Conservation (phyloP, 1,140 invertebrate genomes). For the Teleogryllus occipitalis region DNA sequence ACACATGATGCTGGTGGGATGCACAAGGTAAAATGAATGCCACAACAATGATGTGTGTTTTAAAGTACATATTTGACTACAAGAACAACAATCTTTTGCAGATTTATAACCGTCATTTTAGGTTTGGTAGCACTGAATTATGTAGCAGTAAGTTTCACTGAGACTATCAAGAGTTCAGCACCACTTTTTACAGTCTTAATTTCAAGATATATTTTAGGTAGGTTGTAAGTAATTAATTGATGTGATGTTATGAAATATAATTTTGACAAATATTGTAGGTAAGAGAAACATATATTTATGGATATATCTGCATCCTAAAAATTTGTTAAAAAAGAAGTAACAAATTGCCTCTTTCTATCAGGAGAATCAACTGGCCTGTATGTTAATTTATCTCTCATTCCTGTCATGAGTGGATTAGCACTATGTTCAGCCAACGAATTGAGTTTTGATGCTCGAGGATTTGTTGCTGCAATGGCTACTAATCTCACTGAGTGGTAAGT, state of each 20-base stretch:
- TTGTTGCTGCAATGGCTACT: slow-evolving; percentile 68
- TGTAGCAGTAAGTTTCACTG: slow-evolving; percentile 78
- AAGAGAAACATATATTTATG: slow-evolving; percentile 13
- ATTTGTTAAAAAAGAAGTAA: background rate
- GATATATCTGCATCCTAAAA: too few relatives aligned
- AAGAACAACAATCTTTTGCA: slow-evolving; percentile 33
- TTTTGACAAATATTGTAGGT: background rate
- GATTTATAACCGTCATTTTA: slow-evolving; percentile 66
- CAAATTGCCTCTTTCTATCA: slow-evolving; percentile 30
- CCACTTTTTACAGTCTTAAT: slow-evolving; percentile 77
- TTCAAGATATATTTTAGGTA: slow-evolving; percentile 59
- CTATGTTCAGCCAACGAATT: slow-evolving; percentile 76
- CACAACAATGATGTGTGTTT: background rate
- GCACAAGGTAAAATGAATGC: slow-evolving; percentile 48
- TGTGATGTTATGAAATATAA: background rate
- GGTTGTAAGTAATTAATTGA: slow-evolving; percentile 37
- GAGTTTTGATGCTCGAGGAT: slow-evolving; percentile 69
- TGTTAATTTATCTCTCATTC: slow-evolving; percentile 69
- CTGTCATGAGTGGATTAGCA: slow-evolving; percentile 77
- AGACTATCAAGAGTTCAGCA: slow-evolving; percentile 79
- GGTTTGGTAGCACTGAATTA: slow-evolving; percentile 73
- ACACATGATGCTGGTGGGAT: slow-evolving; percentile 69
- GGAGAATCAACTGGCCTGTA: slow-evolving; percentile 66
- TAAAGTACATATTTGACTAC: background rate
- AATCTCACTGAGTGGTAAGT: slow-evolving; percentile 74